Base-by-base conservation (phyloP, 30 jellyfish, hydroid and myxozoan genomes). In the Aurelia sp. region DNA sequence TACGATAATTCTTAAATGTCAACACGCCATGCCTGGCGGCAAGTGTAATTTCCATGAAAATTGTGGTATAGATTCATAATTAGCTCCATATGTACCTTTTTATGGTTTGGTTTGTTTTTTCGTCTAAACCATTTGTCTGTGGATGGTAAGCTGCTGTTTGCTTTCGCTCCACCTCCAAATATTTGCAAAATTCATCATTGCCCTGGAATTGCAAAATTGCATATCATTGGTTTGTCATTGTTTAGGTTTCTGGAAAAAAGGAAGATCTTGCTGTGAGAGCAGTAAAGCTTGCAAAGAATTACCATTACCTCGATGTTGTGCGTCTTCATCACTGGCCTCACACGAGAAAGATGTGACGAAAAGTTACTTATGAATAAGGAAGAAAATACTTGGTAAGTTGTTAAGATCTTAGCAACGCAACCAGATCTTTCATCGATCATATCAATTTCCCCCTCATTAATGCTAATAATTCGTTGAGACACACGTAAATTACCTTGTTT, bases 71-170 rank as follows among this genome's bases (percentile, higher is more conserved):
- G 33, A 27, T 40, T 4, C 10, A 40, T 40, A 0, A 8, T 40
- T 40, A 40, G 8, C 8, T 40, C 10, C 10, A 40, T 40, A 40
- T 40, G 51, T 27, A n/a, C 63, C 55, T 41, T 64, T 65, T 61
- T 27, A 61, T 67, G 53, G 82, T 80, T 50, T 60, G 64, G 35
- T 63, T 64, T 30, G 64, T n/a, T 7, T 50, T 20, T 80, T 66
- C 67, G 67, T 77, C 78, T 88, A 76, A 68, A 35, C 96, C 92
- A 79, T 87, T 87, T 18, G 88, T 65, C 63, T 87, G 93, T 17
- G 89, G 96, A 68, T 76, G 96, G 72, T 78, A 87, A 24, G 94
- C 94, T 4, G 94, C 76, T 27, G 96, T 87, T 24, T 27, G 62
- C 63, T 57, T 60, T 24, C 78, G 78, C 75, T 76, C 77, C 19